A percentile compares a stretch with the other conserved stretches of the same genome.
phyloP scores from a whole-genome alignment of 2,113 vertebrate species.

The Alectura lathami region DNA sequence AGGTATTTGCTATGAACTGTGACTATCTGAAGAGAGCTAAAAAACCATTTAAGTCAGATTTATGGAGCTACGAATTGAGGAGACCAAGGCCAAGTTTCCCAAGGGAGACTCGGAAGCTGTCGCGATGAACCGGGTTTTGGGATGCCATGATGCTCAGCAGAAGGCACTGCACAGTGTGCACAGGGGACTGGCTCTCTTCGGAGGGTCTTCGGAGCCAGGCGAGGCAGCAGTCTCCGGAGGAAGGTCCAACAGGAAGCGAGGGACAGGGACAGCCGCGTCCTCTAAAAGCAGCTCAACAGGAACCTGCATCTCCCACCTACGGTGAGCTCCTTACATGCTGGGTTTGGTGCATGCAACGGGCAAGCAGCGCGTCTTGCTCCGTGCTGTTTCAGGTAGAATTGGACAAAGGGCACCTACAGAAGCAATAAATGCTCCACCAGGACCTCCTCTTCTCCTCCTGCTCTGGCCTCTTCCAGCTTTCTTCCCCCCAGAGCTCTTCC shows the following conservation, averaged over 20 bases:
- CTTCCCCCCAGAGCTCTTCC: background rate
- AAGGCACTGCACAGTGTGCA: background rate
- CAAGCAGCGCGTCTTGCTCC: background rate
- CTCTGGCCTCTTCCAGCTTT: background rate
- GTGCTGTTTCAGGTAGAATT: background rate
- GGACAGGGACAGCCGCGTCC: background rate
- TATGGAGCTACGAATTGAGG: background rate
- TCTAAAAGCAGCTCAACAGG: background rate
- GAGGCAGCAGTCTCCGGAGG: background rate
- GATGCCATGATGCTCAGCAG: background rate
- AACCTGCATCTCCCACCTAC: background rate
- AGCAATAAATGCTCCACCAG: background rate
- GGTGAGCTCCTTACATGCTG: background rate
- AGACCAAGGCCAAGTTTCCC: background rate
- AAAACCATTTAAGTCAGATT: background rate
- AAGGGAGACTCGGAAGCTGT: background rate
- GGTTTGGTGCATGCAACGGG: background rate
- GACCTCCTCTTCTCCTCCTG: background rate
- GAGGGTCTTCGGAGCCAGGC: accelerated
- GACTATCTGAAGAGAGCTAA: background rate
- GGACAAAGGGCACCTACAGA: background rate
- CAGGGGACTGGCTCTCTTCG: accelerated
- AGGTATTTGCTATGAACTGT: background rate
- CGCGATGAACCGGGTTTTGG: background rate
- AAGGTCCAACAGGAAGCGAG: accelerated